A percentile compares a stretch with the other conserved stretches of the same genome.
Conservation (phyloP, 2,888 invertebrate genomes). For the Xestia sexstrigata region DNA sequence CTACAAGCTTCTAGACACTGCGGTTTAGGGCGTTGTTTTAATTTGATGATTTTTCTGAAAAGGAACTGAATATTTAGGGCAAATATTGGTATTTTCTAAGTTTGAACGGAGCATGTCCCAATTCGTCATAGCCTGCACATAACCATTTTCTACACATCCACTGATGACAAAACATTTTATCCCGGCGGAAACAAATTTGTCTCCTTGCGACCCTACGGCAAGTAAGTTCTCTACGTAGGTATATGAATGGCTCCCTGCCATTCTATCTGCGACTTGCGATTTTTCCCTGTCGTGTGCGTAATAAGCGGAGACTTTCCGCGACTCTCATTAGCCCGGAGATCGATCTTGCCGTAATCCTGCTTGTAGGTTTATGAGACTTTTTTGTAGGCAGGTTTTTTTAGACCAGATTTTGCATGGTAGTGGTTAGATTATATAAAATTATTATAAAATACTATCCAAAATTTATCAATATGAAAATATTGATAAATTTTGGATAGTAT, state of each 20-base stretch:
- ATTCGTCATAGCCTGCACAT: neutral
- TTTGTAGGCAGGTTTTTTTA: neutral
- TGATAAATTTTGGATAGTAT: neutral
- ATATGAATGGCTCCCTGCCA: constrained; percentile 47
- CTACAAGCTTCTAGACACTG: neutral
- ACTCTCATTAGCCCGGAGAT: constrained; percentile 64
- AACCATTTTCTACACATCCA: neutral
- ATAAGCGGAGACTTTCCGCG: constrained; percentile 55
- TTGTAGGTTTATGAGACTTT: constrained; percentile 21
- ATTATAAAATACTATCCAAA: no score
- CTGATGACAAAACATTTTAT: constrained; percentile 37
- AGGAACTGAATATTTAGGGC: neutral
- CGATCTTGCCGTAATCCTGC: constrained; percentile 51
- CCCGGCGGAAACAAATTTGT: constrained; percentile 34
- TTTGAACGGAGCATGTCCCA: no score
- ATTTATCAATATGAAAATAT: no score
- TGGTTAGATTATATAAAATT: no score
- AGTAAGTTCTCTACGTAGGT: constrained; percentile 30
- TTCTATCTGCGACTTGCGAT: constrained; percentile 48
- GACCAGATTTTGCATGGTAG: neutral
- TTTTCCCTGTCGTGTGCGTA: constrained; percentile 65
- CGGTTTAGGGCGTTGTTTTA: neutral
- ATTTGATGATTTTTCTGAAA: neutral
- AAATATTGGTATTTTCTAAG: neutral
- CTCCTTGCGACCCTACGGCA: constrained; percentile 42